Evolutionary conservation across 2,888 invertebrate species (phyloP).

Genomic region (Salpingus planirostris): DNA sequence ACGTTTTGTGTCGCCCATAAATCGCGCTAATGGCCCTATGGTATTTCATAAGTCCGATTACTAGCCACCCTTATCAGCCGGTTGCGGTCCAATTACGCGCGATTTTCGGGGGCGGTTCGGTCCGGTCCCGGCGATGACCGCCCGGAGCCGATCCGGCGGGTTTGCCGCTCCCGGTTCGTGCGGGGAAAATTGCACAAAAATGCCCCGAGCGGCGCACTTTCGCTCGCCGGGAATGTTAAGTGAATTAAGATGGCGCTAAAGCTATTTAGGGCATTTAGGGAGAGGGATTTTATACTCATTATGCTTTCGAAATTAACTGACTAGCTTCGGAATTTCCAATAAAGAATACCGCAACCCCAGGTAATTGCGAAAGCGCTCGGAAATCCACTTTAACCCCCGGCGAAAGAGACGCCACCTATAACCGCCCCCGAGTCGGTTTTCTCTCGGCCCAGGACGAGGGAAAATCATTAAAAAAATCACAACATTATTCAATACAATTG

Average conservation of each 20-base stretch:
- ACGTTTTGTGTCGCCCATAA: conserved; percentile 34
- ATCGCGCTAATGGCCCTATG: conserved; percentile 41
- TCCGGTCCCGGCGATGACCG: too few species aligned
- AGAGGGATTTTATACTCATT: conserved; percentile 31
- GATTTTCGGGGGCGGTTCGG: too few species aligned
- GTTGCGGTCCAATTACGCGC: conserved; percentile 1
- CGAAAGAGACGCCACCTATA: neutral
- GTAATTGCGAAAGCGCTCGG: conserved; percentile 15
- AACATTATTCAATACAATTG: too few species aligned
- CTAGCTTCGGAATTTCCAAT: conserved; percentile 34
- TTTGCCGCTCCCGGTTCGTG: too few species aligned
- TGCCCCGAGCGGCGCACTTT: too few species aligned
- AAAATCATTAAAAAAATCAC: too few species aligned
- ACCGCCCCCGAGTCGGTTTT: neutral
- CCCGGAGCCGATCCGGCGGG: too few species aligned
- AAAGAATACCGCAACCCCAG: conserved; percentile 24
- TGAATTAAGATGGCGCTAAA: conserved; percentile 31
- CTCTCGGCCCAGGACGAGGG: too few species aligned
- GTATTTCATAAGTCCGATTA: conserved; percentile 38
- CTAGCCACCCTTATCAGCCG: conserved; percentile 7
- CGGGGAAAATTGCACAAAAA: too few species aligned
- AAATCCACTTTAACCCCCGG: conserved; percentile 11
- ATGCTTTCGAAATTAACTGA: conserved; percentile 33
- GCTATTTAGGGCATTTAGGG: conserved; percentile 33
- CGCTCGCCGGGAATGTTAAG: conserved; percentile 24